Base-by-base conservation (phyloP, 1,140 invertebrate species). In the Triops longicaudatus region DNA sequence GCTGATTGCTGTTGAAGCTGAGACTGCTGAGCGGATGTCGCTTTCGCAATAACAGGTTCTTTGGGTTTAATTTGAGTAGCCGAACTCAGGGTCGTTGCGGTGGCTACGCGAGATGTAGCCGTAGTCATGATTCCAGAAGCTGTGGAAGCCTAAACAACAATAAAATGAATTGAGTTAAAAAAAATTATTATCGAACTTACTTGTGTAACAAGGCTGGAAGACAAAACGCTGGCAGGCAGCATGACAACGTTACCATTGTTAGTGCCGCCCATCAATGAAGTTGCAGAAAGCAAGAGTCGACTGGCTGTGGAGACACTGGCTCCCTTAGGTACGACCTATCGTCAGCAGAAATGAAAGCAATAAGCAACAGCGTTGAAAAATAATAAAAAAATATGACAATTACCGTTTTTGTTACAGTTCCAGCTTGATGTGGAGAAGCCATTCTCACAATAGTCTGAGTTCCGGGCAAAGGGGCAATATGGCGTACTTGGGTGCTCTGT, bases 71-170 rank as follows among this genome's bases (percentile, higher is more conserved):
- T 75, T 41, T 28, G 22, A 28, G 28, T 43, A 26, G 44, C 27
- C 11, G 76, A 22, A 9, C 42, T 41, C 6, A 50, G 26, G 1
- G n/a, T 73, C 72, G 63, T 43, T 7, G 76, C 27, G 7, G 76
- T 72, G 26, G 43, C 63, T n/a, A 72, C 42, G 72, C 42, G 63
- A 75, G 74, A 63, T 27, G 43, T 4, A 50, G 74, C 74, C 12
- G 74, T 75, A 0, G 63, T 28, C 42, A 75, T 27, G 27, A 72
- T 76, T 28, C 72, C 76, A 6, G 72, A 72, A n/a, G 37, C 76
- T n/a, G 28, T 41, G 17, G 14, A 28, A 26, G 26, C 76, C 50
- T 63, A 9, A 63, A 63, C 17, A 10, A 17, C 9, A n/a, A 11
- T 2, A 63, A 63, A 4, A 37, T 7, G 7, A 37, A 7, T 4